Conservation (phyloP, 2,113 vertebrate genomes). For the Sebastes fasciatus region DNA sequence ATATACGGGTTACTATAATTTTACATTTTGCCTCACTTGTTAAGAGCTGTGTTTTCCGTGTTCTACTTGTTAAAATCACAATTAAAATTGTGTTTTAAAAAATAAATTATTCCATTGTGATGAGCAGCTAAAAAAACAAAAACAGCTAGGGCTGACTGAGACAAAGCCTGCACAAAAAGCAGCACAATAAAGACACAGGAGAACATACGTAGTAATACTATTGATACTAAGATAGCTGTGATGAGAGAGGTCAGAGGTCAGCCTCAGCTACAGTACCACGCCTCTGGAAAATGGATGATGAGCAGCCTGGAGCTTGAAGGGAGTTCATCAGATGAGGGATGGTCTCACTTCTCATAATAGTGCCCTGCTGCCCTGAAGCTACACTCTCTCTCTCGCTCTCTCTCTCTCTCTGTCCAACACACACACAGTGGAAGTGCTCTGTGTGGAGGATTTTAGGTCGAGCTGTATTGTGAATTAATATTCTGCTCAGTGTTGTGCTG, state of each 20-base stretch:
- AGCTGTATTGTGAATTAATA: conserved; percentile 53
- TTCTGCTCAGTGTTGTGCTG: conserved; percentile 59
- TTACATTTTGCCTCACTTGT: not conserved
- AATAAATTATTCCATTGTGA: not conserved
- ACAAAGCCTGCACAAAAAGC: not conserved
- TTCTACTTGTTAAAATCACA: not conserved
- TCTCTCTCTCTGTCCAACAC: not conserved
- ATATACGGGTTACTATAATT: not conserved
- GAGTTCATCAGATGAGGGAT: conserved; percentile 24
- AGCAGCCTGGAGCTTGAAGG: conserved; percentile 24
- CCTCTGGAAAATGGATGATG: conserved; percentile 23
- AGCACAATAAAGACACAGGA: not conserved
- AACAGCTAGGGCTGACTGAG: not conserved
- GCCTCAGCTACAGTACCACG: not conserved
- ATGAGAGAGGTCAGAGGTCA: conserved; percentile 15
- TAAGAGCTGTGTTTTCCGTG: not conserved
- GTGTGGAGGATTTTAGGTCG: conserved; percentile 19
- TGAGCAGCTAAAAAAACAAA: not conserved
- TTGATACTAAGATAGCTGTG: not conserved
- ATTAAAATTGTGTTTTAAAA: not conserved
- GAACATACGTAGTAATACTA: not conserved
- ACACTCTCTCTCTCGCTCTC: not conserved
- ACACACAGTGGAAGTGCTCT: not conserved
- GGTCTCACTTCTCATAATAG: conserved; percentile 27
- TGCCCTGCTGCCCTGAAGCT: conserved; percentile 6